These are phyloP conservation scores for Apantesis nais DNA, from an alignment of 2,888 invertebrate genomes.

Conservation along the genomic window DNA sequence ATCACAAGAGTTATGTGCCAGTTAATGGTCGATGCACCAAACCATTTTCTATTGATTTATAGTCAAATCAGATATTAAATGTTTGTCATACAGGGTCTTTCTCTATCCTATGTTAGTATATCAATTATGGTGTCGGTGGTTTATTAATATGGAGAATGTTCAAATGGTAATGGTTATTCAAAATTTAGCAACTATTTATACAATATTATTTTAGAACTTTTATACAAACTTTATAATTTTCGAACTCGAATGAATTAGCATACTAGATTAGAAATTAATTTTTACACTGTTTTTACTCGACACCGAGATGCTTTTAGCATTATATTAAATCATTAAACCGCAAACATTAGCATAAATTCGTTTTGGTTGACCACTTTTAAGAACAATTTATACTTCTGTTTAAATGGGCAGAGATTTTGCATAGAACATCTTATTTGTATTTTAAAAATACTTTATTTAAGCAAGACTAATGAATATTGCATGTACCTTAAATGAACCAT, in stretches of 20 bases:
- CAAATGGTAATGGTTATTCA: too few relatives aligned
- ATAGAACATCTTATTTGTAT: slow-evolving; percentile 11
- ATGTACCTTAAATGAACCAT: not conserved
- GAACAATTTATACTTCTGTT: slow-evolving; percentile 11
- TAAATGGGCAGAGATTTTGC: slow-evolving; percentile 10
- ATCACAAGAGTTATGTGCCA: not conserved
- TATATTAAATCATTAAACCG: slow-evolving; percentile 15
- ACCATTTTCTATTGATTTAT: not conserved
- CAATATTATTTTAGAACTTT: too few relatives aligned
- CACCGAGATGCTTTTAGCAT: slow-evolving; percentile 22
- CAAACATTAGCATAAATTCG: slow-evolving; percentile 14
- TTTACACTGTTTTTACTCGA: slow-evolving; percentile 29
- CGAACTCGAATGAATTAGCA: slow-evolving; percentile 41
- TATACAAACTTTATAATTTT: slow-evolving; percentile 34
- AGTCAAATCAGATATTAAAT: not conserved
- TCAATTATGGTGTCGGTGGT: not conserved
- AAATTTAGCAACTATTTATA: too few relatives aligned
- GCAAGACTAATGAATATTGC: slow-evolving; percentile 2
- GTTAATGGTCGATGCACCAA: not conserved
- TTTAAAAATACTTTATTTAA: not conserved
- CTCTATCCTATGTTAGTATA: not conserved
- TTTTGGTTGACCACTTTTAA: slow-evolving; percentile 12
- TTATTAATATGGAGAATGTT: slow-evolving; percentile 11
- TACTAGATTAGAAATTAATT: slow-evolving; percentile 37
- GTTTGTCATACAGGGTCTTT: not conserved